Conservation (phyloP, 2,797 vertebrate genomes). For the Spinibarbus caldwelli region DNA sequence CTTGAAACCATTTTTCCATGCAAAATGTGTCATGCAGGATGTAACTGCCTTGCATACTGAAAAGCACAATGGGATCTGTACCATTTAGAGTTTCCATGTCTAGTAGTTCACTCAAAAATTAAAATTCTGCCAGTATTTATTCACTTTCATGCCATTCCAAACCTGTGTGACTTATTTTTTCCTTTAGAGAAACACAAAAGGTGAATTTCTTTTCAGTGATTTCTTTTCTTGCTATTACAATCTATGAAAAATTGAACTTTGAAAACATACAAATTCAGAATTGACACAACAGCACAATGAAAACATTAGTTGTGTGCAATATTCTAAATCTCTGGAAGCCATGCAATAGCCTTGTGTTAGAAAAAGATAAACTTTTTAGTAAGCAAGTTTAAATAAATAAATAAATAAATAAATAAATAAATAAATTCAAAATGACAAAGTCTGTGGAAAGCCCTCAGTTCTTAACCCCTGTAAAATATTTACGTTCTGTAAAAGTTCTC, state of each 20-base stretch:
- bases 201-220: too few relatives aligned
- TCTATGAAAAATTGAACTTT: background rate
- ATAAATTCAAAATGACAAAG: background rate
- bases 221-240: too few relatives aligned
- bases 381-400: background rate
- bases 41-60: background rate
- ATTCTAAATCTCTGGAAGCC: background rate
- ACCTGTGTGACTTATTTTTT: background rate
- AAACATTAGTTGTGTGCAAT: background rate
- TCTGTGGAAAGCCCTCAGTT: background rate
- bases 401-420: too few relatives aligned
- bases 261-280: background rate
- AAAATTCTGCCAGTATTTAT: background rate
- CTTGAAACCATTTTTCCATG: background rate
- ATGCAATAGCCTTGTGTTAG: background rate
- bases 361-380: background rate
- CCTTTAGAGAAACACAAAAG: background rate
- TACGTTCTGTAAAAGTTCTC: background rate
- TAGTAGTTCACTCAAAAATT: background rate
- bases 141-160: background rate
- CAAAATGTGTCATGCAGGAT: background rate
- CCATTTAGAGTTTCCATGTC: background rate
- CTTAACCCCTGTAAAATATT: too few relatives aligned
- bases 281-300: background rate
- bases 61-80: background rate